phyloP scores from a whole-genome alignment of 2,797 vertebrate species.

The Spea hammondii region DNA sequence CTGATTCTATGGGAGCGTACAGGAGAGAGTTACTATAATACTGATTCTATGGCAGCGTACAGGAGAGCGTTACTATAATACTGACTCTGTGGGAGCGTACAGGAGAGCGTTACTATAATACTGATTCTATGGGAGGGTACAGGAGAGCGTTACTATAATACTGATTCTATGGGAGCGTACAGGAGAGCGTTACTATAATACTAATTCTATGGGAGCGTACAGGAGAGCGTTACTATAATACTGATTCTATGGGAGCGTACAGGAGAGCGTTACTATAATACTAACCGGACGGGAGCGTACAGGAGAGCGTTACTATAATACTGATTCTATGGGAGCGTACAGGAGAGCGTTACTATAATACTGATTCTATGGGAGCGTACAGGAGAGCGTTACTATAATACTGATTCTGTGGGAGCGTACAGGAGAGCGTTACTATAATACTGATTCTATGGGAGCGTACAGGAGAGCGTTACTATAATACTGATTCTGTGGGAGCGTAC shows the following conservation, averaged over 20 bases:
- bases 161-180: too few species aligned
- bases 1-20: background rate
- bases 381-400: background rate
- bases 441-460: background rate
- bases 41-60: too few species aligned
- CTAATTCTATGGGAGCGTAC: background rate
- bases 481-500: background rate
- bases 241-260: background rate
- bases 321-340: background rate
- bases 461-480: background rate
- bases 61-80: background rate
- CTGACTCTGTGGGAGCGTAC: background rate
- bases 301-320: background rate
- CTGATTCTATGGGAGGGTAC: background rate
- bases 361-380: background rate
- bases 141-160: background rate
- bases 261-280: background rate
- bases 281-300: too few species aligned
- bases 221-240: background rate
- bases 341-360: background rate
- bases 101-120: background rate
- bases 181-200: background rate
- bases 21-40: background rate
- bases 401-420: too few species aligned
- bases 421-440: background rate